Percentiles rank a stretch among this genome's conserved stretches.
Evolutionary conservation across 2,113 vertebrate genomes (phyloP).

Genomic region (Jacana jacana): DNA sequence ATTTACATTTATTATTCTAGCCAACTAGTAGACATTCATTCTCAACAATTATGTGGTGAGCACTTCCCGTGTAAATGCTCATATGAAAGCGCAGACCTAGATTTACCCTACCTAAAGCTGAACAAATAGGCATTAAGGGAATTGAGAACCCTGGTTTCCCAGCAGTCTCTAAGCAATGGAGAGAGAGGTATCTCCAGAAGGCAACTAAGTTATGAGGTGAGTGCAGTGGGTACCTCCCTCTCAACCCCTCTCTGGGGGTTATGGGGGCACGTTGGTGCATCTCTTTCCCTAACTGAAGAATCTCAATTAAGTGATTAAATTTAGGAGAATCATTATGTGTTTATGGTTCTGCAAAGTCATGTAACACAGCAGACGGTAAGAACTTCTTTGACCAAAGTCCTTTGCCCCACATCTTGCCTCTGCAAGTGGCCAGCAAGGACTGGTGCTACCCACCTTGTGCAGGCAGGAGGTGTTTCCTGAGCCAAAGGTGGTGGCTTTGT

Average conservation of each 20-base stretch:
- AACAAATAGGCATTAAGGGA: not conserved
- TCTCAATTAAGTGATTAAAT: not conserved
- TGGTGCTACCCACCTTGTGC: rapidly evolving
- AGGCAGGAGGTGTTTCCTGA: not conserved
- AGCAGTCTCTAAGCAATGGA: not conserved
- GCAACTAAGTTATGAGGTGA: not conserved
- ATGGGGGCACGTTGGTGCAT: too few species aligned
- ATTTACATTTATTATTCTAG: not conserved
- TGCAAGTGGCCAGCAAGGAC: not conserved
- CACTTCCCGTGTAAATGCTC: not conserved
- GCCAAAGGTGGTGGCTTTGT: not conserved
- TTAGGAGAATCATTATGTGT: rapidly evolving
- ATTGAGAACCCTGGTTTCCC: not conserved
- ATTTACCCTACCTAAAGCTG: not conserved
- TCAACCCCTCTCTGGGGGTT: not conserved
- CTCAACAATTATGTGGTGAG: not conserved
- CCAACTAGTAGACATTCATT: not conserved
- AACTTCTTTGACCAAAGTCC: not conserved
- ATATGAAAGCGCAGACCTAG: not conserved
- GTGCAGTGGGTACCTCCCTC: not conserved
- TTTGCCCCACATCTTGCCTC: not conserved
- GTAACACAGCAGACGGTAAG: not conserved
- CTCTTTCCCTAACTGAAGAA: not conserved
- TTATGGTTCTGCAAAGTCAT: not conserved
- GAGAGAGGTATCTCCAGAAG: not conserved